Conservation (phyloP, 2,888 invertebrate genomes). For the Platerodrilus igneus region DNA sequence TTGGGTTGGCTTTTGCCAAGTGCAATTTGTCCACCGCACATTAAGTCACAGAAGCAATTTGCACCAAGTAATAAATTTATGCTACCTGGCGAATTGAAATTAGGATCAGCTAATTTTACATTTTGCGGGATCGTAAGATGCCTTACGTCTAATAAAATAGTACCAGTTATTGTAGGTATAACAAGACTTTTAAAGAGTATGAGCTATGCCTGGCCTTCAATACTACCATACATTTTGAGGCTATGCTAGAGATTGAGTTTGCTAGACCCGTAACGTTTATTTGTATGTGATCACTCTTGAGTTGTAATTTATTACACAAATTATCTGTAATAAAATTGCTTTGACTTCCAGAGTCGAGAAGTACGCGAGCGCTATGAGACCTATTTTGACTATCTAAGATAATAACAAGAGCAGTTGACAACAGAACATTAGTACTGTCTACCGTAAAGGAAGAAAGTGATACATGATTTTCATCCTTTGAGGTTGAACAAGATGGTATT, state of each 20-base stretch:
- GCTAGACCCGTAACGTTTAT: slow-evolving; percentile 16
- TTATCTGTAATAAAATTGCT: slow-evolving; percentile 16
- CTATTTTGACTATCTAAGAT: slow-evolving; percentile 5
- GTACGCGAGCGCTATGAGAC: slow-evolving; percentile 7
- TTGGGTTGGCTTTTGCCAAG: slow-evolving; percentile 3
- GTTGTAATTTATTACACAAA: slow-evolving; percentile 7
- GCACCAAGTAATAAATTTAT: slow-evolving; percentile 15
- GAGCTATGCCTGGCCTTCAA: slow-evolving; percentile 11
- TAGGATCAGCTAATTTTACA: slow-evolving; percentile 13
- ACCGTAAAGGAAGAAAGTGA: too few relatives aligned
- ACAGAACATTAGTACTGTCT: slow-evolving; percentile 10
- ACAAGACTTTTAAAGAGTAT: slow-evolving; percentile 13
- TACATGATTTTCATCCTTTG: too few relatives aligned
- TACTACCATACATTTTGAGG: too few relatives aligned
- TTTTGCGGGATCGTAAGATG: slow-evolving; percentile 9
- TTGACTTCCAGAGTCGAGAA: slow-evolving; percentile 22
- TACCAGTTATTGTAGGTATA: slow-evolving; percentile 14
- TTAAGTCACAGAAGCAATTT: slow-evolving; percentile 7
- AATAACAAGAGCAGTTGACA: slow-evolving; percentile 16
- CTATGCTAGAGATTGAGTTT: too few relatives aligned
- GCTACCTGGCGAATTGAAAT: slow-evolving; percentile 2
- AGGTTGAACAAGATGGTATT: too few relatives aligned
- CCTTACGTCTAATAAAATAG: slow-evolving; percentile 1
- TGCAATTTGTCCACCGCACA: slow-evolving; percentile 11
- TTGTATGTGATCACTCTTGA: slow-evolving; percentile 8